These are phyloP conservation scores for Dallia pectoralis DNA, from an alignment of 2,797 vertebrate species.

Conservation along the genomic window DNA sequence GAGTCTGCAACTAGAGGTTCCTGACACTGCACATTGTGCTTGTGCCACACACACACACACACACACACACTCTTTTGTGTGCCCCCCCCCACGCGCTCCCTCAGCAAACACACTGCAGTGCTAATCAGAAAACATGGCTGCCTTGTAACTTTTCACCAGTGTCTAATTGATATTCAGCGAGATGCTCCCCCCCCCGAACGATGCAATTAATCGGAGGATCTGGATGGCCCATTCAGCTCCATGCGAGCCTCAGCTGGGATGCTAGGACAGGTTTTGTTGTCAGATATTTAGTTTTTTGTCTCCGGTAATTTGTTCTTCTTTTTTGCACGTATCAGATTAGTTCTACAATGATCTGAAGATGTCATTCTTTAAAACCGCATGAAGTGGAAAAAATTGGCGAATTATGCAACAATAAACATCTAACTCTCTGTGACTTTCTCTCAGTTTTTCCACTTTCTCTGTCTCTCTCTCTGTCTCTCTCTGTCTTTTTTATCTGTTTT, in stretches of 20 bases:
- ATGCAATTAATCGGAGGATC: slow-evolving; percentile 73
- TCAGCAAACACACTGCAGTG: slow-evolving; percentile 66
- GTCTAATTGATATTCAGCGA: slow-evolving; percentile 83
- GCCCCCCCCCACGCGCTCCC: slow-evolving; percentile 7
- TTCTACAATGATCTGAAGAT: no score
- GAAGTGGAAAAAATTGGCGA: no score
- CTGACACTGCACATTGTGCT: slow-evolving; percentile 65
- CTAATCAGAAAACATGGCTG: slow-evolving; percentile 82
- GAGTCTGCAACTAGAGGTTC: slow-evolving; percentile 27
- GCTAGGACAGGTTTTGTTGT: slow-evolving; percentile 16
- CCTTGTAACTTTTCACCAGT: slow-evolving; percentile 86
- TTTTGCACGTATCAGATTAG: no score
- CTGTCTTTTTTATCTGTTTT: no score
- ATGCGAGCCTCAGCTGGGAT: slow-evolving; percentile 53
- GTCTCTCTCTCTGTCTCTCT: not conserved
- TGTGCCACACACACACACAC: not conserved
- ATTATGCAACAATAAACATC: no score
- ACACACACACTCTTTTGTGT: not conserved
- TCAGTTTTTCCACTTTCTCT: no score
- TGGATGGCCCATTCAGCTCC: slow-evolving; percentile 35
- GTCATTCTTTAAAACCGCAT: no score
- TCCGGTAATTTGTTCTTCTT: no score
- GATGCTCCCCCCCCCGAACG: slow-evolving; percentile 68
- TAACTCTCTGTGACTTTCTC: no score
- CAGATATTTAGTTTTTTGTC: not conserved